These are phyloP conservation scores for Clitarchus hookeri DNA, from an alignment of 2,888 invertebrate species.

Conservation along the genomic window DNA sequence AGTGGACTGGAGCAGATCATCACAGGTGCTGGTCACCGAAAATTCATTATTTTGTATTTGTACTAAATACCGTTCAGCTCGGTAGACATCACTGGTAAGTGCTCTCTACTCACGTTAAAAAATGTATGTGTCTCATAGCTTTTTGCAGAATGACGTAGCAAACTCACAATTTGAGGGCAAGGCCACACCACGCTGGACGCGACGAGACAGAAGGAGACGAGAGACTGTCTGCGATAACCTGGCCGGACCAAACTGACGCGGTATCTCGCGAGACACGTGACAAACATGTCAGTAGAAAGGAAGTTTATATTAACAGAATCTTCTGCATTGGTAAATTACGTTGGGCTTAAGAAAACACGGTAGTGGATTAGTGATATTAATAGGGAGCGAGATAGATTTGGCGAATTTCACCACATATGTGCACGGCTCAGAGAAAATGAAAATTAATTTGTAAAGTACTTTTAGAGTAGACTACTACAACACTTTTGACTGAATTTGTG, in stretches of 20 bases:
- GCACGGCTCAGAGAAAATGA: neutral
- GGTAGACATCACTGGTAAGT: too few species aligned
- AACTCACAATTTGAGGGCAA: neutral
- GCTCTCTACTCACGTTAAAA: too few species aligned
- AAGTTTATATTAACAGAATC: neutral
- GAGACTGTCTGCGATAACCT: neutral
- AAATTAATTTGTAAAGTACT: neutral
- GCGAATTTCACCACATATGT: neutral
- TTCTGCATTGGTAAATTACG: neutral
- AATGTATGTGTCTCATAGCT: too few species aligned
- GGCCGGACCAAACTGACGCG: neutral
- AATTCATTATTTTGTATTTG: too few species aligned
- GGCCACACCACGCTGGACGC: neutral
- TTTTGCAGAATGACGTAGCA: too few species aligned
- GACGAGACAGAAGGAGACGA: neutral
- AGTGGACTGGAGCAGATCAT: too few species aligned
- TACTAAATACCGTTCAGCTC: too few species aligned
- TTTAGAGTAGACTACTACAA: neutral
- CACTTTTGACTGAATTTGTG: neutral
- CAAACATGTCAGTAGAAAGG: neutral
- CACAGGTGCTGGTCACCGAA: too few species aligned
- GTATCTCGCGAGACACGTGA: neutral
- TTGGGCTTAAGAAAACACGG: neutral
- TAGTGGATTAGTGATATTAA: neutral
- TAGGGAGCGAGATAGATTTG: neutral